Evolutionary conservation across 2,797 vertebrate species (phyloP), one percentile per base, ranked within the genome.

Genomic region (Schizopygopsis pylzovi): DNA sequence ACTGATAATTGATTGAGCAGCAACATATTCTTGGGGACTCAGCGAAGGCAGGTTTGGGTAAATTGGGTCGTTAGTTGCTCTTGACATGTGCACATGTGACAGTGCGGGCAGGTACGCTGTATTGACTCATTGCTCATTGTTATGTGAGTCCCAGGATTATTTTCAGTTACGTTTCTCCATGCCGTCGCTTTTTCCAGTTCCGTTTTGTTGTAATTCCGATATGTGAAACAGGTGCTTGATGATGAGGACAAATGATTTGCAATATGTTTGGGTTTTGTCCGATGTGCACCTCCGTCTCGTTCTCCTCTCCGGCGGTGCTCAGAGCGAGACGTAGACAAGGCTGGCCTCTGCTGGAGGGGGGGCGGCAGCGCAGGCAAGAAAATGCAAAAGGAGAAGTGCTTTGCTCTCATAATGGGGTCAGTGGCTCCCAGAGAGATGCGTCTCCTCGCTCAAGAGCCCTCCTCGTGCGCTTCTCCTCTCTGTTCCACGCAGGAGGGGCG

Each of bases 311-410:
- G 25, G 39, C 4, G 59, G 63, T 45, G 18, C 22, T 54, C 20
- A 7, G 37, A 71, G 72, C 25, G 81, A 90, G 71, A 88, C 89
- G 92, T 92, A 91, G 86, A 90, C 93, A 85, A 94, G 92, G 88
- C 91, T 97, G 97, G 95, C 97, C 95, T 96, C 97, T 97, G 90
- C 94, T 95, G 97, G 96, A 79, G 28, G 79, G 15, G 18, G 12
- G 61, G 41, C 56, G 87, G 90, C 92, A 95, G 39, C 92, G 92
- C 94, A 94, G 33, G 65, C 72, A 9, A 82, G 87, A 10, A 47
- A 61, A 68, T 15, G 16, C 65, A 11, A 41, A 76, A 61, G 76
- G 77, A 77, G 88, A 81, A 90, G 88, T 84, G 84, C 89, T 83
- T 93, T 93, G 83, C 84, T 91, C 90, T 92, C 93, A 95, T 93